phyloP scores from a whole-genome alignment of 2,113 vertebrate species.

The Coregonus clupeaformis region DNA sequence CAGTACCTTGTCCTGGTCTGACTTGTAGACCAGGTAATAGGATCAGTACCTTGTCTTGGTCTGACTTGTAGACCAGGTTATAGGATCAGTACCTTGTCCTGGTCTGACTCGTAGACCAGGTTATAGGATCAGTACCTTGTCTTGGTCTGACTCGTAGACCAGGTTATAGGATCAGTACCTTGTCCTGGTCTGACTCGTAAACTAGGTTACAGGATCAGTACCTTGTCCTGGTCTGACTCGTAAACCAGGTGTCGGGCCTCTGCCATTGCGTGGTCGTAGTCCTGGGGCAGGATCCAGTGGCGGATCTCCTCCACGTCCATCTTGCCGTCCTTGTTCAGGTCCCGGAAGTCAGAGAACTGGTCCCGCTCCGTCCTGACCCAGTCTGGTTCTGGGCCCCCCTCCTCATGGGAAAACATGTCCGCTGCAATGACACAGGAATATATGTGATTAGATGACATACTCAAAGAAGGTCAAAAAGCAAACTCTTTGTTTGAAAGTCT shows the following conservation, averaged over 20 bases:
- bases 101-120: too few species aligned
- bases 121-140: too few species aligned
- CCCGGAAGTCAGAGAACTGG: constrained; percentile 93
- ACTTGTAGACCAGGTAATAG: too few species aligned
- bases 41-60: too few species aligned
- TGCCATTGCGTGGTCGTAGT: constrained; percentile 94
- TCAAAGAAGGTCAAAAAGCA: background rate
- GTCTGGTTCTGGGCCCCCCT: constrained; percentile 89
- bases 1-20: too few species aligned
- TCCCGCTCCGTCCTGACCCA: constrained; percentile 94
- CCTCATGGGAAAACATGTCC: constrained; percentile 96
- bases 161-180: too few species aligned
- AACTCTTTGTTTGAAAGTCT: background rate
- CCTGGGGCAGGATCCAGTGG: constrained; percentile 96
- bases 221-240: constrained; percentile 92
- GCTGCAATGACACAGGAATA: constrained; percentile 66
- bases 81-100: too few species aligned
- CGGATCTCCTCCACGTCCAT: constrained; percentile 94
- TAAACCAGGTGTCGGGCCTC: constrained; percentile 95
- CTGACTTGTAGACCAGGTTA: too few species aligned
- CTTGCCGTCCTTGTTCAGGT: constrained; percentile 95
- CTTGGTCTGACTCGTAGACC: too few species aligned
- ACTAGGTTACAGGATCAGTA: constrained; percentile 48
- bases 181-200: too few species aligned
- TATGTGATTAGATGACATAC: background rate